Evolutionary conservation across 2,113 vertebrate species (phyloP).

Genomic region (human (Homo sapiens)): GRCh38 chr9:3242001-3242500

Average conservation of each 20-base stretch:
- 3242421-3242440: slow-evolving; percentile 28
- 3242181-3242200: not conserved
- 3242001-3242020: not conserved
- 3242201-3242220: not conserved
- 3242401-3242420: not conserved
- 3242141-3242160: not conserved
- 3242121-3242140: not conserved
- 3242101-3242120: not conserved
- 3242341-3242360: not conserved
- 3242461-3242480: not conserved
- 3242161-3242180: not conserved
- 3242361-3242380: not conserved
- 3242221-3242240: not conserved
- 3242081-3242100: not conserved
- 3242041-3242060: not conserved
- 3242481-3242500: not conserved
- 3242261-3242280: not conserved
- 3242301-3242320: not conserved
- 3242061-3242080: not conserved
- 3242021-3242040: not conserved
- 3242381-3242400: not conserved
- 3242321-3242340: not conserved
- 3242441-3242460: not conserved
- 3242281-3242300: not conserved
- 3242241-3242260: not conserved